Percentiles rank a stretch among this genome's conserved stretches.
Conservation (phyloP, 2,113 vertebrate genomes). For the Sinocyclocheilus maitianheensis region DNA sequence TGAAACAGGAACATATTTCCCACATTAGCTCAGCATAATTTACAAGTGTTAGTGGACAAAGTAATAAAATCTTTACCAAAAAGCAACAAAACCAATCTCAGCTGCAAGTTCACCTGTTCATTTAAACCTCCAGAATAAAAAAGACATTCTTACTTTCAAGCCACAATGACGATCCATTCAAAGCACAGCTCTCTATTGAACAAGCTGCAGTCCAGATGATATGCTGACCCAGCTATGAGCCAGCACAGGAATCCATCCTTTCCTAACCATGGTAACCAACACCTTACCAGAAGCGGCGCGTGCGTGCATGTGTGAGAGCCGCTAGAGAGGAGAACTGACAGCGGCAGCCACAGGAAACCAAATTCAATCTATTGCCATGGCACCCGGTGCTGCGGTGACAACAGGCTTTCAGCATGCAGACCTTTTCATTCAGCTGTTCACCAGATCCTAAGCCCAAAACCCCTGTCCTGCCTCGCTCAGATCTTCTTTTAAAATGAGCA, state of each 20-base stretch:
- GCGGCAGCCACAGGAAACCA: constrained; percentile 57
- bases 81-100: background rate
- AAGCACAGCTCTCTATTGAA: constrained; percentile 49
- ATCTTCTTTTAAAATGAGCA: constrained; percentile 23
- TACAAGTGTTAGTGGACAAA: background rate
- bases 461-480: constrained; percentile 44
- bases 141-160: constrained; percentile 33
- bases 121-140: background rate
- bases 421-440: constrained; percentile 63
- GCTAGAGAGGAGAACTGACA: constrained; percentile 21
- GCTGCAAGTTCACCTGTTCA: background rate
- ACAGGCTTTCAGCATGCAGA: constrained; percentile 61
- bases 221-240: constrained; percentile 65
- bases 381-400: constrained; percentile 62
- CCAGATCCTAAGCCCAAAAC: constrained; percentile 20
- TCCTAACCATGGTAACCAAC: constrained; percentile 77
- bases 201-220: constrained; percentile 63
- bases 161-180: constrained; percentile 38
- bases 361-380: constrained; percentile 69
- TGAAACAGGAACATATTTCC: background rate
- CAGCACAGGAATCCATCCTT: constrained; percentile 65
- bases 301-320: constrained; percentile 20
- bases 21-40: background rate
- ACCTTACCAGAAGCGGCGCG: constrained; percentile 62
- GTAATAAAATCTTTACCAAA: background rate